Evolutionary conservation across 1,140 invertebrate genomes (phyloP), one percentile per base, ranked within the genome.

Genomic region (Notospermus geniculatus): DNA sequence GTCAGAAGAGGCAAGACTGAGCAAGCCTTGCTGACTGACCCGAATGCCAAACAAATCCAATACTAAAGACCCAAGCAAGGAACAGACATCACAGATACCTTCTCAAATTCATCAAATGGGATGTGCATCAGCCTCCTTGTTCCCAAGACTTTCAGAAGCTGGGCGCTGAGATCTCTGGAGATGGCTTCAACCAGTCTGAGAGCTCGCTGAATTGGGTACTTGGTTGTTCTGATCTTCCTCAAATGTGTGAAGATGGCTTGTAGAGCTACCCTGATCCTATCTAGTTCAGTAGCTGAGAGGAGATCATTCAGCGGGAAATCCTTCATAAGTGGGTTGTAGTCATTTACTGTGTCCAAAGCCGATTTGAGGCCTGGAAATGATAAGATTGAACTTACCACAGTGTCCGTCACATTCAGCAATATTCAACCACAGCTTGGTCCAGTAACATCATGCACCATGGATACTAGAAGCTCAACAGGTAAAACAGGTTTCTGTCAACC

Each of bases 251-350:
- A 99, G 69, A 99, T 98, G 72, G 90, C 88, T 61, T 81, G 78
- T 19, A 99, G 87, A 17, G 97, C 92, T 46, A 87, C 82, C 62
- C 91, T 85, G 68, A 99, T 96, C 71, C 91, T 86, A 71, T 97
- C 95, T 45, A 99, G 83, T 80, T 98, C 96, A 11, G 95, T 97
- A 1, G 97, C 97, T 36, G 95, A 92, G 0, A 99, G 83, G 27
- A 99, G 82, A 78, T 99, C 96, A 80, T 99, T 98, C 63, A 99
- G 91, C 0, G 97, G 97, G 73, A 99, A 98, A 79, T 99, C 97
- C 78, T 98, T 99, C 96, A 99, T 99, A 56, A 99, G 80, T 0
- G 93, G 92, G 84, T 97, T 98, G 80, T 98, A 99, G 79, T 99
- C 94, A 77, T 95, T 95, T 1, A 98, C 97, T 28, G 90, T 97